Base-by-base conservation (phyloP, 2,888 invertebrate genomes). In the Sericinus montela region DNA sequence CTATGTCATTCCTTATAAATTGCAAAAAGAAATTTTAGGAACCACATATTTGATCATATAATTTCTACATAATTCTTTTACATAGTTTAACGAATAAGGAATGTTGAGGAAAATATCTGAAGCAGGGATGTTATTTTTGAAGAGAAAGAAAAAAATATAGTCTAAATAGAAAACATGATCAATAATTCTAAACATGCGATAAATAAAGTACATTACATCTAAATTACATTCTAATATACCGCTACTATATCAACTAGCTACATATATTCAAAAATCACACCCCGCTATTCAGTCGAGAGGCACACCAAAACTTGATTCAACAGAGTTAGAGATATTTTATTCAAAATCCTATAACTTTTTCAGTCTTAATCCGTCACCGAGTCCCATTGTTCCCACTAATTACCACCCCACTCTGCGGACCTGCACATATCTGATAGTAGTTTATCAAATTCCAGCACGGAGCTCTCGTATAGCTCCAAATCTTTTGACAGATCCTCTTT, bases 361-460 rank as follows among this genome's bases (percentile, higher is more conserved):
- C 65, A 67, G 67, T 68, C 65, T 67, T 66, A 56, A 42, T 43
- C 56, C 63, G 56, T 55, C 61, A 62, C 63, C 62, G 45, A 42
- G 40, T n/a, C 10, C 28, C 39, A 46, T 25, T 38, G 57, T 55
- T 64, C 65, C 65, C 65, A 47, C 70, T 62, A 82, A 56, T 81
- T 83, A 51, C 81, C 86, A 61, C 90, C 90, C 80, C 91, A 92
- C 63, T 92, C 92, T 0, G 92, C 91, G 37, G 91, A 90, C 61
- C 91, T 87, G 74, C 92, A 92, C 72, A 95, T 90, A 40, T 94
- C 92, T 41, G 93, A 92, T 30, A 95, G 82, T 65, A 96, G 90
- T 55, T 93, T 92, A 67, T 96, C 95, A 79, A 94, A 95, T 59
- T 94, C 93, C 49, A 91, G 82, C 67, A 94, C 89, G 55, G 92